Conservation (phyloP, 2,888 invertebrate species). For the Temnothorax unifasciatus region DNA sequence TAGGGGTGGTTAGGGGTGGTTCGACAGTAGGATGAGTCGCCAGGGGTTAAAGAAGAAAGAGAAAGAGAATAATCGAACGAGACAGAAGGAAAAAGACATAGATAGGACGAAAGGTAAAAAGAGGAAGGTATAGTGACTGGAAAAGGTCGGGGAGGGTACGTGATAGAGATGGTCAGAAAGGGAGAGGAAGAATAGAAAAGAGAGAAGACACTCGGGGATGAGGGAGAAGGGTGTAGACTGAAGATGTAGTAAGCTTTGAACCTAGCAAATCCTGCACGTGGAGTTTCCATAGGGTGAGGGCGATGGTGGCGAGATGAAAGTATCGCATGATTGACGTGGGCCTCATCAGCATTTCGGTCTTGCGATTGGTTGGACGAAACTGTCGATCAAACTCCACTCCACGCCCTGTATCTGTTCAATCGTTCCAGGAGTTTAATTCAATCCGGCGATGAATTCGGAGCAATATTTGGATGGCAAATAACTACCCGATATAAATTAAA, state of each 20-base stretch:
- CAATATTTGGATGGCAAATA: conserved; percentile 48
- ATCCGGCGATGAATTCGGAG: conserved; percentile 44
- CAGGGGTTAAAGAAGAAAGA: conserved; percentile 65
- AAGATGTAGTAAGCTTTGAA: conserved; percentile 61
- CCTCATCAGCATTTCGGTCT: conserved; percentile 92
- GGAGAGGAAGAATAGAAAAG: conserved; percentile 33
- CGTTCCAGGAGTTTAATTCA: conserved; percentile 58
- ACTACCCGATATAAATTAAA: conserved; percentile 40
- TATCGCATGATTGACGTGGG: conserved; percentile 91
- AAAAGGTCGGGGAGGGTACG: conserved; percentile 17
- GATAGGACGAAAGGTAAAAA: conserved; percentile 66
- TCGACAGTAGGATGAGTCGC: conserved; percentile 72
- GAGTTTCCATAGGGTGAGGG: conserved; percentile 75
- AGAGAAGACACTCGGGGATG: conserved; percentile 27
- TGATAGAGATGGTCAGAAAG: conserved; percentile 57
- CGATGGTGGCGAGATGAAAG: conserved; percentile 83
- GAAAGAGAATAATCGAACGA: conserved; percentile 53
- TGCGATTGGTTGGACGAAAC: conserved; percentile 93
- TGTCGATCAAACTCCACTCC: conserved; percentile 91
- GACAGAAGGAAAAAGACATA: conserved; percentile 64
- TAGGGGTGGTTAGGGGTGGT: conserved; percentile 68
- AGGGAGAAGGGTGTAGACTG: conserved; percentile 53
- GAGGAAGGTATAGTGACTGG: conserved; percentile 41
- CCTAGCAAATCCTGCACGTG: conserved; percentile 71
- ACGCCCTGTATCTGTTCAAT: conserved; percentile 81